A percentile compares a stretch with the other conserved stretches of the same genome.
These are phyloP conservation scores for Acanthosepion lycidas DNA, from an alignment of 2,888 invertebrate genomes.

Conservation along the genomic window DNA sequence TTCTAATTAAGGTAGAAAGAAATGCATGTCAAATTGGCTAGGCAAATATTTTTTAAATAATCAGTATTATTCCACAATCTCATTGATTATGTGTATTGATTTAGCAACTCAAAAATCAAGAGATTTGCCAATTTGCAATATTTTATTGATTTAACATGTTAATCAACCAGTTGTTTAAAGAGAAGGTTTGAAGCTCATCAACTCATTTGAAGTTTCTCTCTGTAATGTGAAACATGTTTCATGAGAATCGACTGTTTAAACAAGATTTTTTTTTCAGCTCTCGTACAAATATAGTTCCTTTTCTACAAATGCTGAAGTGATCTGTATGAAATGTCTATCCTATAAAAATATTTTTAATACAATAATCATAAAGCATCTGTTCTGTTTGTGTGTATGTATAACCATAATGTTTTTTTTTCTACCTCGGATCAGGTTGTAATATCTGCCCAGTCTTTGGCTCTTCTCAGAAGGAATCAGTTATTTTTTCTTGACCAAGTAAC, in stretches of 20 bases:
- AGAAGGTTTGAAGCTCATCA: background rate
- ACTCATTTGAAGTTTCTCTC: background rate
- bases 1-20: background rate
- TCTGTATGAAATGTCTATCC: too few species aligned
- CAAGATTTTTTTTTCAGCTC: too few species aligned
- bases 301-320: too few species aligned
- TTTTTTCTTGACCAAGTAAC: too few species aligned
- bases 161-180: background rate
- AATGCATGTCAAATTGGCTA: background rate
- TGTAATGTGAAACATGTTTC: background rate
- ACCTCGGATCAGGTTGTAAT: too few species aligned
- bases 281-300: too few species aligned
- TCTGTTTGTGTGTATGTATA: too few species aligned
- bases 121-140: background rate
- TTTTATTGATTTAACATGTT: background rate
- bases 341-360: too few species aligned
- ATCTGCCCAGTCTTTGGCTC: too few species aligned
- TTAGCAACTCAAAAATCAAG: background rate
- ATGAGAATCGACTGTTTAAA: background rate
- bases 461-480: too few species aligned
- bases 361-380: too few species aligned
- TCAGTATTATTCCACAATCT: background rate
- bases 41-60: background rate
- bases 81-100: background rate
- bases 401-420: too few species aligned